A percentile compares a stretch with the other conserved stretches of the same genome.
phyloP scores from a whole-genome alignment of 2,113 vertebrate species.

The Peucedramus taeniatus region DNA sequence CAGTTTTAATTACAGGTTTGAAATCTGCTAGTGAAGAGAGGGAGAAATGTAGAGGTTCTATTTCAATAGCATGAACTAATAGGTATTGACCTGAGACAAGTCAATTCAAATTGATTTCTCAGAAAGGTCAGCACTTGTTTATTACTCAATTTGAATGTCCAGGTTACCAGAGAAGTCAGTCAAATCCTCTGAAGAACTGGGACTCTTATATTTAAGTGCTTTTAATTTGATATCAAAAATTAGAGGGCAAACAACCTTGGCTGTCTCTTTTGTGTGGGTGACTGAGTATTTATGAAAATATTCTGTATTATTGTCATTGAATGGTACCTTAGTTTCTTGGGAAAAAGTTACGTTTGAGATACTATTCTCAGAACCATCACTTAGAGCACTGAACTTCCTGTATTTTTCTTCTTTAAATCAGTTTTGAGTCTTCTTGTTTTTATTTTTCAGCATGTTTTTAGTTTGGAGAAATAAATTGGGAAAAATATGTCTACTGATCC shows the following conservation, averaged over 20 bases:
- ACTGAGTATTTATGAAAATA: background rate
- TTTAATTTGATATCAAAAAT: background rate
- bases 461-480: background rate
- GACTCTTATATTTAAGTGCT: background rate
- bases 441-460: background rate
- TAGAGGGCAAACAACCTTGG: background rate
- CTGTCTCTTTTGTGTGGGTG: background rate
- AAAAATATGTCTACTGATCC: background rate
- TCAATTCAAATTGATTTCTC: background rate
- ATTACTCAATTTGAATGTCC: background rate
- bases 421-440: background rate
- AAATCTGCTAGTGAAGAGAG: background rate
- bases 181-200: background rate
- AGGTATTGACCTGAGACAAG: background rate
- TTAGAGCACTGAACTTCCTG: background rate
- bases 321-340: background rate
- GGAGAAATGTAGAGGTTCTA: background rate
- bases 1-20: background rate
- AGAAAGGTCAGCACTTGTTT: background rate
- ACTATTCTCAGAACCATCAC: background rate
- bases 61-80: background rate
- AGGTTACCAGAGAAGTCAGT: background rate
- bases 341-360: background rate
- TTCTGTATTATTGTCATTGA: background rate
- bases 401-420: background rate